Conservation (phyloP, 1,140 invertebrate genomes). For the Papilio xuthus region DNA sequence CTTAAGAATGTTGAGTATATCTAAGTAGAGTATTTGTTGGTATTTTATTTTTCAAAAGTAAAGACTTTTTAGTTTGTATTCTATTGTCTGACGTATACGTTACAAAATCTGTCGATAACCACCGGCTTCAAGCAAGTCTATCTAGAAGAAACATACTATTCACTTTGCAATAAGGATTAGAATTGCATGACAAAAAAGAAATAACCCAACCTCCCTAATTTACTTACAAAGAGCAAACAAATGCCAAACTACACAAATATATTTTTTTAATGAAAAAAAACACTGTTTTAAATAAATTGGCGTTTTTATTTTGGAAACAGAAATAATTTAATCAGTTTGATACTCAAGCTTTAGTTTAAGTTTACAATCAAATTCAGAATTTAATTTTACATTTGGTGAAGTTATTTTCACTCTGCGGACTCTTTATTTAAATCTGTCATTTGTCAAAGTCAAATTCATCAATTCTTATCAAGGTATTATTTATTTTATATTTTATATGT, state of each 20-base stretch:
- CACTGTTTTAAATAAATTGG: not conserved
- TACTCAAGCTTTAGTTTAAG: not conserved
- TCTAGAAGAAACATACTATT: not conserved
- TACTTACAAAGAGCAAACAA: not conserved
- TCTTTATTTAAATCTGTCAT: not conserved
- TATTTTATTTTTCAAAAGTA: conserved; percentile 15
- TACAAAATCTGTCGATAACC: not conserved
- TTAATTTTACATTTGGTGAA: not conserved
- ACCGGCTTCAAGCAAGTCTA: conserved; percentile 7
- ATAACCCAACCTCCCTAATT: not conserved
- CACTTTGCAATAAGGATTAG: not conserved
- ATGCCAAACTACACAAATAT: not conserved
- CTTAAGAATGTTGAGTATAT: conserved; percentile 28
- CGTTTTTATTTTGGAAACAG: not conserved
- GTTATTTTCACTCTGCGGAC: not conserved
- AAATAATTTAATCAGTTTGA: not conserved
- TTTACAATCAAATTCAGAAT: not conserved
- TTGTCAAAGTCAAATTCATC: not conserved
- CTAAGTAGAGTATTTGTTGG: not conserved
- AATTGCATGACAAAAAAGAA: not conserved
- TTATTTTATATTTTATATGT: not conserved
- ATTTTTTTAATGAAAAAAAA: not conserved
- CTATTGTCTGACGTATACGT: not conserved
- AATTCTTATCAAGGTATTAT: no score
- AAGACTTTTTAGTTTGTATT: not conserved